phyloP scores from a whole-genome alignment of 1,140 invertebrate species.

The Bombus vancouverensis region DNA sequence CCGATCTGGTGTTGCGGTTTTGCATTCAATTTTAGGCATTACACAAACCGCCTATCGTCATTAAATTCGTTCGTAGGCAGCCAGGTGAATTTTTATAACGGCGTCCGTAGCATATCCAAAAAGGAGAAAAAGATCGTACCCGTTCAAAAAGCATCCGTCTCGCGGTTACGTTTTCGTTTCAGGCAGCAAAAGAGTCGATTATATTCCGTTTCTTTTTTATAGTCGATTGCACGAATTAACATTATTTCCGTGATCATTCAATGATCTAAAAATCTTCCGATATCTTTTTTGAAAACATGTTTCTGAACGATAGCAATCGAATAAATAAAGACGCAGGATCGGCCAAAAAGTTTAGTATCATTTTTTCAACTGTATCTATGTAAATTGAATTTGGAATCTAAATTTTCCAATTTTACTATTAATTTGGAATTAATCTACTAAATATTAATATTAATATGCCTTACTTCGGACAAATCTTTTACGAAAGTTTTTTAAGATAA shows the following conservation, averaged over 20 bases:
- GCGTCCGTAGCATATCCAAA: not conserved
- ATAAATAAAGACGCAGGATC: too few species aligned
- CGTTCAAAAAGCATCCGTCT: not conserved
- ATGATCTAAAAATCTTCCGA: not conserved
- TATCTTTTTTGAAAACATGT: not conserved
- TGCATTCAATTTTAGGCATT: slow-evolving; percentile 16
- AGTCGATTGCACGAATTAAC: not conserved
- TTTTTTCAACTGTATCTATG: too few species aligned
- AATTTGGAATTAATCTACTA: not conserved
- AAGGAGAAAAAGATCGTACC: not conserved
- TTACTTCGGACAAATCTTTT: not conserved
- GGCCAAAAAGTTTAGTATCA: too few species aligned
- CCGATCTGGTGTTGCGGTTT: slow-evolving; percentile 1
- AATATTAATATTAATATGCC: not conserved
- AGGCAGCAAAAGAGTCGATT: not conserved
- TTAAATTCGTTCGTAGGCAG: not conserved
- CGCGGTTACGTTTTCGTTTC: not conserved
- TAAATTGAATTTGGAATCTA: too few species aligned
- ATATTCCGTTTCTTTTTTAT: not conserved
- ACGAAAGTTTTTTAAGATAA: not conserved
- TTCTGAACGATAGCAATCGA: not conserved
- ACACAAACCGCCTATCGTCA: not conserved
- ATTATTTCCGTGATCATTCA: too few species aligned
- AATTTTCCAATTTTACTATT: not conserved
- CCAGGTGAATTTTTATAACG: not conserved